Base-by-base conservation (phyloP, 2,888 invertebrate species). In the Lamproptera curius region DNA sequence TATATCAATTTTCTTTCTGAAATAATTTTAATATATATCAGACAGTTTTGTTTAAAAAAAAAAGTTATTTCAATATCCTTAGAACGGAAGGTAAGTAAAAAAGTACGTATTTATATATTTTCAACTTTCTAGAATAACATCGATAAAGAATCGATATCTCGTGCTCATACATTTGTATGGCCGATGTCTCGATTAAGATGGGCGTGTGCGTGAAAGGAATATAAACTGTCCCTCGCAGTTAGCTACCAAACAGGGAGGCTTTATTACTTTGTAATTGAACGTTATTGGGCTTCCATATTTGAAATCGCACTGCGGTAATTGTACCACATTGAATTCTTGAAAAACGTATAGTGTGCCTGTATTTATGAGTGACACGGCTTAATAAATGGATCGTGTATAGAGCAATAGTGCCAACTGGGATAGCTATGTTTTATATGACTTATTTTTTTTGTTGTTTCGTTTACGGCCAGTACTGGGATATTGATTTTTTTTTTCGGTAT, bases 181-280 rank as follows among this genome's bases (percentile, higher is more conserved):
- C 31, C 15, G 34, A 20, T 26, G 26, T 31, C 15, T 10, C 40
- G 11, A 14, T 36, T 20, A 28, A 15, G 46, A 50, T 45, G 46
- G 52, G 42, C 40, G 42, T 16, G 41, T 50, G 58, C 58, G 55
- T 59, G 65, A 62, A 62, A 61, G 54, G 60, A 60, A 59, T 63
- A 59, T 58, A 42, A 59, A 61, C 40, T 46, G 54, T 61, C 61
- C 59, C 50, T 48, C 55, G 48, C 42, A 28, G 50, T 58, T 59
- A 62, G 56, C 63, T 60, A 56, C 40, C 55, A 50, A 55, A 57
- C 54, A 54, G 45, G 50, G 43, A 38, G 34, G 16, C 52, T 58
- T 63, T 59, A 54, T 63, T 59, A 56, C 53, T 52, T 58, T 53
- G 58, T 55, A 53, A 52, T 59, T 50, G 59, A 59, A 54, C 50